Evolutionary conservation across 2,888 invertebrate genomes (phyloP).

Genomic region (Lasioglossum leucozonium): DNA sequence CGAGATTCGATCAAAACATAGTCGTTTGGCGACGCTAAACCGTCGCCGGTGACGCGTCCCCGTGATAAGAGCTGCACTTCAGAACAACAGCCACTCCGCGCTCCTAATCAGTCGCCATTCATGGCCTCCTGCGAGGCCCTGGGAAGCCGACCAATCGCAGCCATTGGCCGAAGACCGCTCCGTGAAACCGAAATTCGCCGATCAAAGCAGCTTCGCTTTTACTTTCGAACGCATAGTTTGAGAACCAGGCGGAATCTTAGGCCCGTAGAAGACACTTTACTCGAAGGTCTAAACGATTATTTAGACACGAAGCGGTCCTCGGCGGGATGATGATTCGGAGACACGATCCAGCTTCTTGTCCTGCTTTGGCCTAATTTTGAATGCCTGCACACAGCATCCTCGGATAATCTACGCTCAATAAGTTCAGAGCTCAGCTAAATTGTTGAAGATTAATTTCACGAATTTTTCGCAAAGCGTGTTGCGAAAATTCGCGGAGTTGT

Average conservation of each 20-base stretch:
- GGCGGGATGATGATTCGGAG: background rate
- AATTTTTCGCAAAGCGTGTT: background rate
- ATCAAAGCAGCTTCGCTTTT: background rate
- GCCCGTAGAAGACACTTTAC: background rate
- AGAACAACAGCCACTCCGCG: conserved; percentile 54
- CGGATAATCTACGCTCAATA: no score
- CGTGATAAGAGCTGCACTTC: conserved; percentile 25
- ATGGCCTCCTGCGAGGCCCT: conserved; percentile 29
- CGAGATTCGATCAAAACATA: background rate
- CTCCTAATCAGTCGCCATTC: conserved; percentile 75
- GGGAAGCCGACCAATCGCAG: background rate
- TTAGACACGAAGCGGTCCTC: conserved; percentile 6
- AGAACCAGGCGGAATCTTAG: background rate
- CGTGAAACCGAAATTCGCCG: background rate
- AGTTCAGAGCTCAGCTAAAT: no score
- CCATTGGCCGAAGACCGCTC: background rate
- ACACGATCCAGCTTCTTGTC: background rate
- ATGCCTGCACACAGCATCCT: background rate
- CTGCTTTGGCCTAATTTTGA: background rate
- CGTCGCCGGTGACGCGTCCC: background rate
- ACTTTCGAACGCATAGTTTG: background rate
- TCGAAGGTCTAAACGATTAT: background rate
- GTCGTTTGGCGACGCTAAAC: background rate
- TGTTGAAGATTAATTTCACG: no score
- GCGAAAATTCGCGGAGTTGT: no score